These are phyloP conservation scores for Forficula auricularia DNA, from an alignment of 1,140 invertebrate genomes.

Conservation along the genomic window DNA sequence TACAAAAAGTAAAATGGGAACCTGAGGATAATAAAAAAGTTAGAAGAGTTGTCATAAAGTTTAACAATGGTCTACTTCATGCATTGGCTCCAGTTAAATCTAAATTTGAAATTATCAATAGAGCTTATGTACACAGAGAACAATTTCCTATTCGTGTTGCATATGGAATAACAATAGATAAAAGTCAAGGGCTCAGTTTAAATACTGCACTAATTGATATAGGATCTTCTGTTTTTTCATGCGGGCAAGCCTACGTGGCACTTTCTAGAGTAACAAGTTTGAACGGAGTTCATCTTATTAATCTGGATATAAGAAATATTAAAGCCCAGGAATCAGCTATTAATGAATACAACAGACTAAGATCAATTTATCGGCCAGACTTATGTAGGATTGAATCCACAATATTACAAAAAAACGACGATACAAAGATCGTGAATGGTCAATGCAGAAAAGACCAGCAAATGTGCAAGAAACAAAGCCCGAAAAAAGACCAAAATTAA, in stretches of 20 bases:
- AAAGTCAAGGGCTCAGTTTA: slow-evolving; percentile 24
- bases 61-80: slow-evolving; percentile 9
- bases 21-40: slow-evolving; percentile 1
- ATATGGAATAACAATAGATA: slow-evolving; percentile 25
- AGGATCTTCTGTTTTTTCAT: slow-evolving; percentile 19
- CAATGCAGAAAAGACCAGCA: too few species aligned
- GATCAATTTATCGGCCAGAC: neutral
- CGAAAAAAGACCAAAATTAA: too few species aligned
- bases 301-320: slow-evolving; percentile 17
- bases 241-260: slow-evolving; percentile 23
- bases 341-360: slow-evolving; percentile 17
- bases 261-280: slow-evolving; percentile 21
- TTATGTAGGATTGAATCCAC: too few species aligned
- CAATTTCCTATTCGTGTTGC: slow-evolving; percentile 24
- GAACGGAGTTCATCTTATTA: slow-evolving; percentile 19
- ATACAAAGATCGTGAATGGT: too few species aligned
- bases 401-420: too few species aligned
- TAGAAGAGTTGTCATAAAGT: slow-evolving; percentile 10
- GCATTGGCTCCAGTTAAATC: slow-evolving; percentile 14
- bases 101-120: slow-evolving; percentile 21
- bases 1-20: slow-evolving; percentile 11
- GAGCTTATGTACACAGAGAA: slow-evolving; percentile 18
- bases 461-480: too few species aligned
- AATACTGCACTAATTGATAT: slow-evolving; percentile 18
- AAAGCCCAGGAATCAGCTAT: slow-evolving; percentile 15